A percentile compares a stretch with the other conserved stretches of the same genome.
phyloP scores from a whole-genome alignment of 2,888 invertebrate genomes.

The Kryphioiulus occultus region DNA sequence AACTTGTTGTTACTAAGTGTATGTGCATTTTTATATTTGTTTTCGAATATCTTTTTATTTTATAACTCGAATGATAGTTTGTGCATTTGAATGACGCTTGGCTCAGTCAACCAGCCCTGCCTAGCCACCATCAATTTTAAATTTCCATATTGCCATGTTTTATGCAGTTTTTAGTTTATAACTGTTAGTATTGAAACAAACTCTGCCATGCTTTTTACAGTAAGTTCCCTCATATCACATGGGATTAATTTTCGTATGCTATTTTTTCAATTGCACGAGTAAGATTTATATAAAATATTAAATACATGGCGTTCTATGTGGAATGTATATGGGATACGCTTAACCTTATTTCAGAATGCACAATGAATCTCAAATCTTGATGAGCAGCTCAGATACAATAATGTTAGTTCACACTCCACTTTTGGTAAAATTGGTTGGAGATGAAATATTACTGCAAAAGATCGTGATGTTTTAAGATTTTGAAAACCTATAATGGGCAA shows the following conservation, averaged over 20 bases:
- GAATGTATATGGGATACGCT: neutral
- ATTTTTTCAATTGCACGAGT: conserved; percentile 9
- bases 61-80: conserved; percentile 19
- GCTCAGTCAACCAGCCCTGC: neutral
- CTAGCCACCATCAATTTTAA: neutral
- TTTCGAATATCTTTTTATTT: conserved; percentile 41
- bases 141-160: conserved; percentile 33
- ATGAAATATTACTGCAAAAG: neutral
- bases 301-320: neutral
- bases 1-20: conserved; percentile 11
- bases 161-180: neutral
- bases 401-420: neutral
- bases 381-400: neutral
- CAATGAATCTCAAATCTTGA: neutral
- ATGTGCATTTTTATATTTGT: conserved; percentile 40
- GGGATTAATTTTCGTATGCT: conserved; percentile 13
- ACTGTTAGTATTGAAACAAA: neutral
- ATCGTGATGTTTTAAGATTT: no score
- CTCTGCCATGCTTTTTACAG: neutral
- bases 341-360: neutral
- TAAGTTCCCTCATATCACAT: neutral
- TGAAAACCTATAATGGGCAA: neutral
- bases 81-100: neutral
- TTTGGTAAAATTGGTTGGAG: neutral
- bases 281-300: neutral